Evolutionary conservation across 2,113 vertebrate genomes (phyloP), one percentile per base, ranked within the genome.

Genomic region (Cygnus atratus): DNA sequence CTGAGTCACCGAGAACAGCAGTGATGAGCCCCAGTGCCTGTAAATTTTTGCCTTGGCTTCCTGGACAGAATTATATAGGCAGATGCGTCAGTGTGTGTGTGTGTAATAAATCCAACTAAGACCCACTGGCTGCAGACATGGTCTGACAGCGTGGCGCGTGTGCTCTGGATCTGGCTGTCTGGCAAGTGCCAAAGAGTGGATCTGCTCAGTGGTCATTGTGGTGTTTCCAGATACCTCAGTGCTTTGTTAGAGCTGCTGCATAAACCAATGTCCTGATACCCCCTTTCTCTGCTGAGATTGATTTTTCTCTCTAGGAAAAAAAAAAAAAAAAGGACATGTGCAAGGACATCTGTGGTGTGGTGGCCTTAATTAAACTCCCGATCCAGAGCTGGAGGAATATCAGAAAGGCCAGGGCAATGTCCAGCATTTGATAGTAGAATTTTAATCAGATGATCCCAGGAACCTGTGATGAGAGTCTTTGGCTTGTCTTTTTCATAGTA

Each of bases 371-470:
- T 93, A 87, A 92, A 84, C 73, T 84, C 58, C 74, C 0, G 1
- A 11, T 72, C 21, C 22, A 25, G 1, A 18, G 55, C 59, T 87
- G 31, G 35, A 78, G 13, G 10, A 76, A 20, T 26, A 46, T 54
- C 25, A 37, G 46, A 73, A 88, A 76, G 61, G 52, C 68, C 46
- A 35, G 52, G 73, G 18, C 77, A 82, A 92, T 91, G 89, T 94
- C 50, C n/a, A 15, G 54, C 31, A 19, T 89, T 84, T 79, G 84
- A 28, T 73, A 26, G 62, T 35, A 75, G 66, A 87, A 58, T 75
- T 92, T 96, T 88, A 88, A 89, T 82, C 93, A 43, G 89, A 22
- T 72, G 61, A 84, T 91, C 70, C 39, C 77, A 75, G 48, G 67
- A 93, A 66, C 4, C 29, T 68, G 50, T 2, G 5, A 35, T 48